Evolutionary conservation across 1,140 invertebrate species (phyloP), one percentile per base, ranked within the genome.

Genomic region (Brachionus manjavacas): DNA sequence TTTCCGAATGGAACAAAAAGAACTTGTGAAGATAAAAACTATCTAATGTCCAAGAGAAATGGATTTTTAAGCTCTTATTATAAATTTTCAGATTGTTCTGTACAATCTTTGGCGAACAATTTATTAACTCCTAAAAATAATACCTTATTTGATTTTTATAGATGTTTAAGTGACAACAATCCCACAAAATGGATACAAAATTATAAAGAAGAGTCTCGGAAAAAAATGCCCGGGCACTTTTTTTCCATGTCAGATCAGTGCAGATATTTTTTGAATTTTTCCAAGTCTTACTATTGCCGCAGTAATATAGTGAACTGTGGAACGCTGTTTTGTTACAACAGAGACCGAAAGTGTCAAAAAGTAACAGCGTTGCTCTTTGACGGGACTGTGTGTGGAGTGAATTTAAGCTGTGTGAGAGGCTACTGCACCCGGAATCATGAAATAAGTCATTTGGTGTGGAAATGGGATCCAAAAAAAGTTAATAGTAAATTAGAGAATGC

Each of bases 211-310:
- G 31, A 35, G 7, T 35, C 68, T 3, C 12, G 39, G 7, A 72
- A 72, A 72, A 72, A 72, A 41, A 20, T 72, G 16, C 68, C 68
- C 0, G 68, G 68, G 1, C 39, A 72, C 3, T 72, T 72, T 72
- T 72, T 72, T 16, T 72, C 68, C 3, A 14, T 72, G 16, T 41
- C 68, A 2, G 68, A 72, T 72, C 68, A 72, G 39, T 72, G 68
- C 23, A 72, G 68, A 72, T 72, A 39, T 72, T 72, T 72, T 35
- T 41, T 72, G n/a, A 72, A 72, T 8, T 20, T 41, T 72, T 72
- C 68, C n/a, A 20, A 72, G 28, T 72, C 68, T 16, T 72, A 72
- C 20, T 72, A 72, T 39, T 72, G 68, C 16, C 31, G 16, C 39
- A 41, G n/a, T 8, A 72, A 43, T 41, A 72, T 72, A 41, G 9